Conservation (phyloP, 1,140 invertebrate genomes). For the Cydia strobilella region DNA sequence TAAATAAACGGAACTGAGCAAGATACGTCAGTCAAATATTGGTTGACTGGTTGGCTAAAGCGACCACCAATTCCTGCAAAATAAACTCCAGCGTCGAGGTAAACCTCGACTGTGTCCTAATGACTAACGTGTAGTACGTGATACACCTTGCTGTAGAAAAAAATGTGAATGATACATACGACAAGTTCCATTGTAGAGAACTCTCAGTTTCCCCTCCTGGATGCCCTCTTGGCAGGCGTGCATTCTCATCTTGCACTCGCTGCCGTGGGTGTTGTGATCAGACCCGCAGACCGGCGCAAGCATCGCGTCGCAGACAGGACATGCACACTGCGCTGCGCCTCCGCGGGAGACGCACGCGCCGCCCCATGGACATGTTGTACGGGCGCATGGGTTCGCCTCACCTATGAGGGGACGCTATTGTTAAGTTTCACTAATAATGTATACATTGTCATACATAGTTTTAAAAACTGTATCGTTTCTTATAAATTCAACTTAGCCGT, state of each 20-base stretch:
- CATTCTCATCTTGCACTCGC: conserved; percentile 90
- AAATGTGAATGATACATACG: conserved; percentile 48
- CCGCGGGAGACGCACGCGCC: conserved; percentile 87
- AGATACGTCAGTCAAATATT: neutral
- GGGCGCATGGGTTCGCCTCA: conserved; percentile 83
- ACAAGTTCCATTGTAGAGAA: conserved; percentile 70
- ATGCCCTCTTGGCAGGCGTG: conserved; percentile 85
- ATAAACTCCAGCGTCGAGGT: neutral
- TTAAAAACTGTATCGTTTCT: no score
- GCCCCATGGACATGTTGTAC: conserved; percentile 86
- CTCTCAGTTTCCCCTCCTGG: conserved; percentile 58
- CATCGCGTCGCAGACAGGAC: conserved; percentile 90
- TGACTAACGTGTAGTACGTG: neutral
- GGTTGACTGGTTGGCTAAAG: neutral
- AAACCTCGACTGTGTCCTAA: neutral
- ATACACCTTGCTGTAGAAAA: neutral
- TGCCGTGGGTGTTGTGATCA: conserved; percentile 93
- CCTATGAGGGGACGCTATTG: conserved; percentile 41
- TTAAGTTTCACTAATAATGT: neutral
- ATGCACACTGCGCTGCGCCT: conserved; percentile 88
- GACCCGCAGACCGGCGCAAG: conserved; percentile 92
- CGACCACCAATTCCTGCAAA: neutral
- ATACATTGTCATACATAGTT: no score
- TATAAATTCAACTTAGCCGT: no score
- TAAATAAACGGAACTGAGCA: neutral